A percentile compares a stretch with the other conserved stretches of the same genome.
Evolutionary conservation across 2,797 vertebrate genomes (phyloP).

Genomic region (Xiphophorus birchmanni): DNA sequence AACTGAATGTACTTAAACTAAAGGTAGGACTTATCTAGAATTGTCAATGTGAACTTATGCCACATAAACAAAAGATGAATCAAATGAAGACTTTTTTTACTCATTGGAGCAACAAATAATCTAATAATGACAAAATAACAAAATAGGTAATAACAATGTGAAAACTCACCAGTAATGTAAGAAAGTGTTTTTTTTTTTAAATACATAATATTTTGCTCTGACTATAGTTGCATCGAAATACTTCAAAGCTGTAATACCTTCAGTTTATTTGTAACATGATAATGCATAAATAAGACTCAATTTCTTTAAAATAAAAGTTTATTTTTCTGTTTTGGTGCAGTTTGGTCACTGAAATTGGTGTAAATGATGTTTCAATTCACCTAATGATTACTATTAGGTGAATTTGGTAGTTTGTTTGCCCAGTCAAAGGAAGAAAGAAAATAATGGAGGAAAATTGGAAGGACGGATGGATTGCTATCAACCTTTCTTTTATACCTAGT

Average conservation of each 20-base stretch:
- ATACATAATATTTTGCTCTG: neutral
- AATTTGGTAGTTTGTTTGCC: neutral
- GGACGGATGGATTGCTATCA: neutral
- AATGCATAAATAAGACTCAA: neutral
- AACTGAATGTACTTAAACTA: neutral
- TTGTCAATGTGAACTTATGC: neutral
- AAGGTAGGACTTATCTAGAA: neutral
- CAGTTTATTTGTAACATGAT: no score
- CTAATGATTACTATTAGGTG: neutral
- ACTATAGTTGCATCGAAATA: neutral
- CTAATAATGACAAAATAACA: neutral
- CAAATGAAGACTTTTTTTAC: neutral
- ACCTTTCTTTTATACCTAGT: neutral
- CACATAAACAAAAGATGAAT: neutral
- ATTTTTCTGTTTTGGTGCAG: neutral
- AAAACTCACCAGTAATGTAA: neutral
- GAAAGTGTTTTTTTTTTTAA: neutral
- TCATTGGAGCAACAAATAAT: neutral
- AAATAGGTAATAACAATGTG: neutral
- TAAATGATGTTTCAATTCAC: neutral
- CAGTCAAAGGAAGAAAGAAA: neutral
- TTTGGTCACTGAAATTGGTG: neutral
- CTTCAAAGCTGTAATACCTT: neutral
- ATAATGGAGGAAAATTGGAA: neutral
- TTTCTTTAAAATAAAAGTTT: neutral